Base-by-base conservation (phyloP, 2,113 vertebrate genomes). In the Mobula birostris region DNA sequence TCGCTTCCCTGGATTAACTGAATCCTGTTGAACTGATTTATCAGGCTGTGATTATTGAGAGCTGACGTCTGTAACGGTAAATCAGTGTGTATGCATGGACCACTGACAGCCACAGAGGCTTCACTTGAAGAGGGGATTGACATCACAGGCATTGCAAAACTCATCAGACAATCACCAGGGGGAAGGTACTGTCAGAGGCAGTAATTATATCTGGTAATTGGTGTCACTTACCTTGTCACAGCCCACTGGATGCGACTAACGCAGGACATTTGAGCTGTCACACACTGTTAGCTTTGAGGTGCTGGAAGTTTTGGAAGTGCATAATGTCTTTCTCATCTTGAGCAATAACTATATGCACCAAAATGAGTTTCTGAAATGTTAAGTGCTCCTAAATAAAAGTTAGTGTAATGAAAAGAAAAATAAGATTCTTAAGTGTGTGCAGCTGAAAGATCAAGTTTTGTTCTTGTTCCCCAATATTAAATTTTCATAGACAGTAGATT, bases 131-230 rank as follows among this genome's bases (percentile, higher is more conserved):
- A 95, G 94, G 95, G 78, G 88, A 79, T 94, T 96, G 95, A 96
- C 93, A 96, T 95, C 95, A 95, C 95, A 96, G 96, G 94, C 95
- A 95, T 94, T 96, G 94, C 95, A 95, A 96, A 95, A 96, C 96
- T 96, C 95, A 95, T 95, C 95, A 94, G 95, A 91, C 91, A 93
- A 95, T 96, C 96, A 96, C 94, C 29, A 94, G 96, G 95, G 96
- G 96, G 95, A 96, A 95, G 94, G 94, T 95, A 95, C 95, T 97
- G 96, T 97, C 96, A 96, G 95, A 95, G 96, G 95, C 94, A 96
- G 96, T 97, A 97, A 97, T 97, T 97, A 97, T 95, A 96, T 94
- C 95, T 96, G 96, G 96, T 97, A 97, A 97, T 97, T 96, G 94
- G 96, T 97, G 96, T 97, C 96, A 96, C 97, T 97, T 97, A 95